Base-by-base conservation (phyloP, 2,797 vertebrate genomes). In the Anabas testudineus region DNA sequence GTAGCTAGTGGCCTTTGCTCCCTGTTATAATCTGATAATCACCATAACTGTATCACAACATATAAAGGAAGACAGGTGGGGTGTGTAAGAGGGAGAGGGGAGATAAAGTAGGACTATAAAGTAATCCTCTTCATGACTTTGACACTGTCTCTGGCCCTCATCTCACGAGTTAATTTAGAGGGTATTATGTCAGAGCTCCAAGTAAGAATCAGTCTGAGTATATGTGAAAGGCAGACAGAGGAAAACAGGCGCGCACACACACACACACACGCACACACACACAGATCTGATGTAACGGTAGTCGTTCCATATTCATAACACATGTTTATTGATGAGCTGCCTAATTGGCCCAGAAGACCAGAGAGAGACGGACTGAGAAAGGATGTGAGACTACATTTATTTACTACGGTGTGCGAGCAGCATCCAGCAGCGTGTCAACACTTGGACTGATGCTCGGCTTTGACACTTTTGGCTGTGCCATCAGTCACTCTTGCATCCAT, bases 261-360 rank as follows among this genome's bases (percentile, higher is more conserved):
- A 8, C 10, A 8, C 16, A 18, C 7, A 43, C 15, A 46, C 22
- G 13, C 7, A 7, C 14, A 42, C 12, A 39, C 21, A 58, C 45
- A 52, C 55, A 30, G 32, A 28, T 21, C 22, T 39, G 52, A 46
- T 43, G 32, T 16, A 49, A 41, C 55, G 18, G 14, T 7, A 47
- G 10, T 19, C 1, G 3, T 39, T 72, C 51, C 70, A 68, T 74
- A 71, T 80, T 71, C 52, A 78, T 52, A 39, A 48, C 16, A 28
- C 22, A 30, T 71, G 62, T 74, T 80, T 77, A 68, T 52, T 56
- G 46, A 67, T 57, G 73, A 56, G 32, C 19, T 54, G 30, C 24
- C 10, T 37, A 21, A 63, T 21, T 13, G 22, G 4, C 34, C 63
- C 32, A 10, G 22, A 16, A 28, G 26, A 22, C 19, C 53, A 18